Conservation (phyloP, 2,113 vertebrate genomes). For the Bos indicus region DNA sequence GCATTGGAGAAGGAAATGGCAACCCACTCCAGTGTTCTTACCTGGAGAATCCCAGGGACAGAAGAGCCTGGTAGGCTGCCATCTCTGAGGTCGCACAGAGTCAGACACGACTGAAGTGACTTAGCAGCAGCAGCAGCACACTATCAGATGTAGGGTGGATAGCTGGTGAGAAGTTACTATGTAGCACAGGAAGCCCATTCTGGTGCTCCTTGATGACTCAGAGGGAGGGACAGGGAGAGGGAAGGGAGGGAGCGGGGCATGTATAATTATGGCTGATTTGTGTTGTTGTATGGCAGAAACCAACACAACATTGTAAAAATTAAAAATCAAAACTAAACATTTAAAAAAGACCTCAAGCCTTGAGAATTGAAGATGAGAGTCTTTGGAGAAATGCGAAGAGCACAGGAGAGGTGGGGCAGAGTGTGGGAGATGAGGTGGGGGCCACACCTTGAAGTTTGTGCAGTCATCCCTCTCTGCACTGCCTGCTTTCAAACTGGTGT, state of each 20-base stretch:
- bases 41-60: too few species aligned
- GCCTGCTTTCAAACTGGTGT: background rate
- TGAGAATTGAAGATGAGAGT: background rate
- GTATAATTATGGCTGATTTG: background rate
- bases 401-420: background rate
- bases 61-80: too few species aligned
- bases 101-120: too few species aligned
- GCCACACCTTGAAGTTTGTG: background rate
- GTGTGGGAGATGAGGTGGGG: background rate
- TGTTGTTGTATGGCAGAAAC: background rate
- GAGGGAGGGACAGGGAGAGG: background rate
- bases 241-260: background rate
- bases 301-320: background rate
- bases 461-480: background rate
- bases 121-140: too few species aligned
- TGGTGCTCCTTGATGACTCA: background rate
- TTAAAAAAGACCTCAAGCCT: background rate
- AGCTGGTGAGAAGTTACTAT: background rate
- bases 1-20: too few species aligned
- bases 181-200: background rate
- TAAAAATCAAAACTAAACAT: background rate
- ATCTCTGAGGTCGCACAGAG: too few species aligned
- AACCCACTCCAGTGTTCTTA: too few species aligned
- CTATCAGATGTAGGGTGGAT: background rate
- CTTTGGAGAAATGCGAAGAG: background rate